Evolutionary conservation across 2,888 invertebrate genomes (phyloP), one percentile per base, ranked within the genome.

Genomic region (Platycheirus rosarum): DNA sequence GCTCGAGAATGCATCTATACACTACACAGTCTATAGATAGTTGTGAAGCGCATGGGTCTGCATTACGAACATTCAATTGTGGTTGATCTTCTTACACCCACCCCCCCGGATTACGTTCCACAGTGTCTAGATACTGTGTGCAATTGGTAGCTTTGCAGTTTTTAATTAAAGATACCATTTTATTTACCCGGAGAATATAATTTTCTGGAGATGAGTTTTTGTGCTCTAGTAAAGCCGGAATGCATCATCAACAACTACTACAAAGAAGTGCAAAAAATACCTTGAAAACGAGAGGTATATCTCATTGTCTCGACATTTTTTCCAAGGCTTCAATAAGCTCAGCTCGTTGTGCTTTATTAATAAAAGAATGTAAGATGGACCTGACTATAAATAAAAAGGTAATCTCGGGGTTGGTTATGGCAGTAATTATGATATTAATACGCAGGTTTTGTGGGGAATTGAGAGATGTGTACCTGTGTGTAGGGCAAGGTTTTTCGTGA

Each of bases 91-190:
- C 60, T 7, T 44, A 44, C 44, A 11, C 42, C 23, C 57, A 7
- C 14, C 23, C 5, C n/a, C 8, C n/a, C 9, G 35, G n/a, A n/a
- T 11, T 35, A 40, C 13, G 2, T 13, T 11, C 11, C 20, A n/a
- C n/a, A n/a, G n/a, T n/a, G n/a, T n/a, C n/a, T n/a, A n/a, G n/a
- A n/a, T 40, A 40, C 69, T 66, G 42, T 71, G 44, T 77, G 63
- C 71, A 71, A 77, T 77, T 51, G 77, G 66, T 51, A 71, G 55
- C 77, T 68, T 82, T 68, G 51, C 77, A 71, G 62, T 77, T 82
- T 70, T 82, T 82, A 82, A 82, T 82, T 82, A 82, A 82, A 77
- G 77, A 73, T 82, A 71, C 82, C 62, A 77, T 82, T 82, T 77
- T 82, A 76, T 82, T 77, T 82, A 77, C 68, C 70, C 76, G 66